Conservation (phyloP, 1,140 invertebrate genomes). For the Chionoecetes opilio region DNA sequence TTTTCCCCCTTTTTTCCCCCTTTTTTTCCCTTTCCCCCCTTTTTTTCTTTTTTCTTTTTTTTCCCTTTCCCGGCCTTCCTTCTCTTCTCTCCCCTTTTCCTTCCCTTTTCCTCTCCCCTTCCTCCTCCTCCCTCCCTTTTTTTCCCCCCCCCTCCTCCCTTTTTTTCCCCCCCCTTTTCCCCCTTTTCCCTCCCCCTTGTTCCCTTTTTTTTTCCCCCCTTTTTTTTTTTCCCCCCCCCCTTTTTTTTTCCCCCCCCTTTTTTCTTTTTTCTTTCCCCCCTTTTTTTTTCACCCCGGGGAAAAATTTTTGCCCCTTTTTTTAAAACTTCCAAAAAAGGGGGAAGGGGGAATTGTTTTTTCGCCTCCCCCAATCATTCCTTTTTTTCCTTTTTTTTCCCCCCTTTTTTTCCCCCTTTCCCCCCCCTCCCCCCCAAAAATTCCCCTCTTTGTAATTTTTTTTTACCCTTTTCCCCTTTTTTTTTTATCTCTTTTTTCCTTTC, state of each 20-base stretch:
- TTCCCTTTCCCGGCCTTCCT: background rate
- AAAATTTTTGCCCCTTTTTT: background rate
- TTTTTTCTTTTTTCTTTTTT: background rate
- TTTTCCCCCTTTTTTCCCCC: no score
- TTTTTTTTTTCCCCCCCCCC: background rate
- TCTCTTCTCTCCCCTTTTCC: background rate
- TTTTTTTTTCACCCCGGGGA: background rate
- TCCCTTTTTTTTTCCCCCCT: background rate
- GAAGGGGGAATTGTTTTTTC: no score
- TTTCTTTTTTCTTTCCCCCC: background rate
- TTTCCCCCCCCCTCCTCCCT: background rate
- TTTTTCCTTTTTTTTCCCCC: no score
- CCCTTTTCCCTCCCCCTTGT: background rate
- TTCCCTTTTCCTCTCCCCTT: background rate
- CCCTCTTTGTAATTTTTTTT: background rate
- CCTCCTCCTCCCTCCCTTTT: background rate
- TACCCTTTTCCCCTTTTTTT: background rate
- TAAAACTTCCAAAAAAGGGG: no score
- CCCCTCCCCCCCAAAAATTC: no score
- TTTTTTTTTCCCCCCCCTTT: background rate
- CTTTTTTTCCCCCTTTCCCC: no score
- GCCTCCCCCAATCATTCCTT: no score
- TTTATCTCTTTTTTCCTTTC: constrained; percentile 13
- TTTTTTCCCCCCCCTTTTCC: background rate
- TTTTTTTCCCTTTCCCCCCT: background rate